Percentiles rank a stretch among this genome's conserved stretches.
Evolutionary conservation across 2,797 vertebrate genomes (phyloP).

Genomic region (Siniperca undulata): DNA sequence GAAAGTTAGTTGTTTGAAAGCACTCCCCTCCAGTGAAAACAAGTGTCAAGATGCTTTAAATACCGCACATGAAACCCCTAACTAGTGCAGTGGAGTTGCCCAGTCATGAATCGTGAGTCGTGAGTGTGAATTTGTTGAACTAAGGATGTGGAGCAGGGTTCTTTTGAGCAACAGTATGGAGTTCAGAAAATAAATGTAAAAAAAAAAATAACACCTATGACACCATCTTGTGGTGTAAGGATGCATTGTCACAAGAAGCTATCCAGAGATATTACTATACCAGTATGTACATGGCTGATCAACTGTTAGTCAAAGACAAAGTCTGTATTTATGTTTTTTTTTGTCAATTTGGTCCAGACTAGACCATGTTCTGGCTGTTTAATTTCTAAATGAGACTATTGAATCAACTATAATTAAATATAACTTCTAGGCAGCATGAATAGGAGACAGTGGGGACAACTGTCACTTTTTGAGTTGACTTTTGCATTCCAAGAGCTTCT

Average conservation of each 20-base stretch:
- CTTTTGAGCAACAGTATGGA: background rate
- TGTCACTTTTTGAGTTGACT: background rate
- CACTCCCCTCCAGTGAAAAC: background rate
- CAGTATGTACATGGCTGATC: background rate
- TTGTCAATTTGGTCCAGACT: background rate
- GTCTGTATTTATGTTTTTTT: background rate
- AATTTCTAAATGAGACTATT: background rate
- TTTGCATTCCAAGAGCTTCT: background rate
- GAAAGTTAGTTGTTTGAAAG: background rate
- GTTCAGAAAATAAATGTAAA: background rate
- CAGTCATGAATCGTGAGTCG: background rate
- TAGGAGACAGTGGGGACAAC: background rate
- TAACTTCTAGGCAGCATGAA: background rate
- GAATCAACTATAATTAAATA: background rate
- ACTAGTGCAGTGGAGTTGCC: background rate
- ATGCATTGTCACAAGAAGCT: constrained; percentile 9
- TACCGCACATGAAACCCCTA: background rate
- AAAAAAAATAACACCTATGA: constrained; percentile 15
- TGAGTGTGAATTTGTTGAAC: background rate
- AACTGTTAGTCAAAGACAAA: background rate
- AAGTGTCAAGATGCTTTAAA: background rate
- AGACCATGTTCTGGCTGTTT: background rate
- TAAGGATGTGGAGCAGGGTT: background rate
- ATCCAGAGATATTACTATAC: background rate
- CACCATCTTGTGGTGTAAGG: constrained; percentile 61